A percentile compares a stretch with the other conserved stretches of the same genome.
phyloP scores from a whole-genome alignment of 2,113 vertebrate species.

The Sphyrna mokarran region DNA sequence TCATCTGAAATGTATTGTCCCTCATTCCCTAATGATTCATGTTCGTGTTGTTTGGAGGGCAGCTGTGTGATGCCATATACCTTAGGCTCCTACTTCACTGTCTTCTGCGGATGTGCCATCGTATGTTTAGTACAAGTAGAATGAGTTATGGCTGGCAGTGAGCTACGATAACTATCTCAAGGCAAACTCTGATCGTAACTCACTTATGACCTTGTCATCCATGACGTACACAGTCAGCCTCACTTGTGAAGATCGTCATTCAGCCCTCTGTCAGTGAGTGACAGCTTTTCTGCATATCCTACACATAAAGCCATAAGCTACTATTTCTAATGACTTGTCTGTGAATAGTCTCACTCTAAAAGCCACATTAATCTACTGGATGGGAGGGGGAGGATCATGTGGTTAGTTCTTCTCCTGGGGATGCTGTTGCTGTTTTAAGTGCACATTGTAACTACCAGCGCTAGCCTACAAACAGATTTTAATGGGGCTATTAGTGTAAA shows the following conservation, averaged over 20 bases:
- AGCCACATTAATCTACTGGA: slow-evolving; percentile 61
- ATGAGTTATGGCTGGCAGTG: slow-evolving; percentile 2
- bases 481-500: slow-evolving; percentile 90
- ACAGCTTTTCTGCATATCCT: not conserved
- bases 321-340: slow-evolving; percentile 22
- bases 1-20: not conserved
- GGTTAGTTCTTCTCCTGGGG: slow-evolving; percentile 61
- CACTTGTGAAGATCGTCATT: not conserved
- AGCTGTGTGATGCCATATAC: not conserved
- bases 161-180: not conserved
- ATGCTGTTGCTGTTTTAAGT: slow-evolving; percentile 71
- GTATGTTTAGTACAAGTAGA: not conserved
- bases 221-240: not conserved
- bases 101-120: not conserved
- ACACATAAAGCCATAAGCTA: not conserved
- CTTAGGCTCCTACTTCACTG: not conserved
- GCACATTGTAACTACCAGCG: slow-evolving; percentile 74
- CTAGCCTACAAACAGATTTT: slow-evolving; percentile 86
- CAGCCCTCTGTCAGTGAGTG: not conserved
- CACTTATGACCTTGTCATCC: not conserved
- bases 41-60: not conserved
- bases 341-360: slow-evolving; percentile 71
- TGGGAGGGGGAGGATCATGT: slow-evolving; percentile 49
- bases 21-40: not conserved
- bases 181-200: not conserved